Conservation (phyloP, 35 echinoderm and acorn worm genomes). For the Apostichopus japonicus region DNA sequence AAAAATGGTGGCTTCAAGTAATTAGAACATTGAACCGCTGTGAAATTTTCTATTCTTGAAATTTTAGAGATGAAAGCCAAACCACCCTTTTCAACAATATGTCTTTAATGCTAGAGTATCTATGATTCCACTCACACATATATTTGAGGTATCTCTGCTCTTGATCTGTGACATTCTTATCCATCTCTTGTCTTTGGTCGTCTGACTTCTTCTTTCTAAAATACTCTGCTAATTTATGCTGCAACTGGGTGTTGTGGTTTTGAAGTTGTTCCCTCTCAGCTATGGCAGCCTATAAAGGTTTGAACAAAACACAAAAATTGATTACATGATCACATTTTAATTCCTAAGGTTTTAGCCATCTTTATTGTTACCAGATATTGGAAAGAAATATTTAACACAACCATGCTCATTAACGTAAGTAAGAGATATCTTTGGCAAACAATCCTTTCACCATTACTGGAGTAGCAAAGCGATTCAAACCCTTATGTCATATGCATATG, state of each 20-base stretch:
- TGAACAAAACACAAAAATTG: background rate
- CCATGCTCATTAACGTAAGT: background rate
- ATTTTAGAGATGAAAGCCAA: no score
- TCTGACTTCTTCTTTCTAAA: conserved; percentile 99
- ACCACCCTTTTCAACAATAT: no score
- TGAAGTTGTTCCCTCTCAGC: conserved; percentile 78
- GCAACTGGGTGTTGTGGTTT: conserved; percentile 88
- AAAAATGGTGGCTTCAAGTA: no score
- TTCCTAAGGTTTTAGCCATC: no score
- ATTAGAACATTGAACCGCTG: no score
- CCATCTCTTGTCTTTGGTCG: conserved; percentile 97
- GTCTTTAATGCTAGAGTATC: no score
- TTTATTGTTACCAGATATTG: background rate
- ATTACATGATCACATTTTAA: no score
- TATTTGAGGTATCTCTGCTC: conserved; percentile 99
- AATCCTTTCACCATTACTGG: no score
- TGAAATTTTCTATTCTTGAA: no score
- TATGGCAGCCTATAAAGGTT: conserved; percentile 53
- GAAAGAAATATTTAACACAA: background rate
- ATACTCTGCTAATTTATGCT: conserved; percentile 98
- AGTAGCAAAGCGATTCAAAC: no score
- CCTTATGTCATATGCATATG: no score
- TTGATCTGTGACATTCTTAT: conserved; percentile 98
- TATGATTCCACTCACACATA: conserved; percentile 85
- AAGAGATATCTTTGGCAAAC: no score